These are phyloP conservation scores for Anguilla pacifica DNA, from an alignment of 2,797 vertebrate species.

Conservation along the genomic window DNA sequence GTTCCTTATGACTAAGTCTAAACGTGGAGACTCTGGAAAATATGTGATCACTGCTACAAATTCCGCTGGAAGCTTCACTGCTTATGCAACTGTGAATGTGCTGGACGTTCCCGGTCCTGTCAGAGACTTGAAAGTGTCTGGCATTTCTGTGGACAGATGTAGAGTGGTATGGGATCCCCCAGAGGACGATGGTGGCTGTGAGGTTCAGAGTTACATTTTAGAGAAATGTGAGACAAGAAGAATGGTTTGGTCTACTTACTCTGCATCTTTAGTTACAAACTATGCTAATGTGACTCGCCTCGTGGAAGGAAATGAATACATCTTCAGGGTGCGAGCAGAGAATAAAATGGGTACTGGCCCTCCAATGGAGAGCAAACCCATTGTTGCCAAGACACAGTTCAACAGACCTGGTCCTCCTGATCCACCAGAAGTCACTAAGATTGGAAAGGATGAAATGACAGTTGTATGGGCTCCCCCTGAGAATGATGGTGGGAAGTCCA, in stretches of 20 bases:
- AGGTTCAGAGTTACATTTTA: conserved; percentile 96
- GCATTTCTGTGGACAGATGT: conserved; percentile 90
- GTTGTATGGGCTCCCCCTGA: conserved; percentile 97
- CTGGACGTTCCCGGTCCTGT: conserved; percentile 93
- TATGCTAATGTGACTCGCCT: conserved; percentile 87
- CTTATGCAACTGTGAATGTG: conserved; percentile 90
- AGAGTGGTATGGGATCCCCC: conserved; percentile 91
- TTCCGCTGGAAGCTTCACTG: conserved; percentile 87
- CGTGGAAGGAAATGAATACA: conserved; percentile 96
- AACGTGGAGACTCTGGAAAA: conserved; percentile 89
- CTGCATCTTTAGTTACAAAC: conserved; percentile 82
- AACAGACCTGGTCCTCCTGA: conserved; percentile 92
- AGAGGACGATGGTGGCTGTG: conserved; percentile 95
- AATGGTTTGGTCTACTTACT: conserved; percentile 98
- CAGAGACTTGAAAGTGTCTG: conserved; percentile 86
- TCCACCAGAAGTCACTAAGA: conserved; percentile 91
- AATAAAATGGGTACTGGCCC: conserved; percentile 99
- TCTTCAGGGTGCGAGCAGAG: conserved; percentile 96
- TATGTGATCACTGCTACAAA: conserved; percentile 93
- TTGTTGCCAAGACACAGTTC: conserved; percentile 91
- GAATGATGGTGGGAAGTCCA: conserved; percentile 96
- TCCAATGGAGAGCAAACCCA: conserved; percentile 88
- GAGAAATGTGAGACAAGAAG: conserved; percentile 98
- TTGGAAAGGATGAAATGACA: conserved; percentile 97
- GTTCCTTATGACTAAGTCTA: conserved; percentile 89